Evolutionary conservation across 2,888 invertebrate genomes (phyloP).

Genomic region (Hypsopygia costalis): DNA sequence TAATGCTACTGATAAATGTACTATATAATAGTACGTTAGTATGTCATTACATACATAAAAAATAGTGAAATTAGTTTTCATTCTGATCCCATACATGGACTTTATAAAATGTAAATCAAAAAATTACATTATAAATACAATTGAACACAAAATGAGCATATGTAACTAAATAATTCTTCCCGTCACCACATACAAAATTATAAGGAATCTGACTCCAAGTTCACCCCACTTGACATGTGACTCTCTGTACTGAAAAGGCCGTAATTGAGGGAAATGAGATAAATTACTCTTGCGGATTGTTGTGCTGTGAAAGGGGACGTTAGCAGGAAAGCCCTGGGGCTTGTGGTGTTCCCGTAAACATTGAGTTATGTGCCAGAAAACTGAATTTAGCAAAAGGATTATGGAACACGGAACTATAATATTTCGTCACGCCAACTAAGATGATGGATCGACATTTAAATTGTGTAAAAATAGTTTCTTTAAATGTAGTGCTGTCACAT

Average conservation of each 20-base stretch:
- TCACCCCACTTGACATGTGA: constrained; percentile 61
- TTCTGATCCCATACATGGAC: too few species aligned
- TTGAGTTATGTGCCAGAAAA: constrained; percentile 9
- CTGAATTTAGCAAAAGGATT: constrained; percentile 5
- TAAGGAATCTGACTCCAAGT: constrained; percentile 35
- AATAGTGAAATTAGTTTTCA: too few species aligned
- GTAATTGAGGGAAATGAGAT: constrained; percentile 72
- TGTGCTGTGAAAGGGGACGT: constrained; percentile 37
- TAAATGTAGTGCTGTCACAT: too few species aligned
- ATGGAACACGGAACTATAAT: not conserved
- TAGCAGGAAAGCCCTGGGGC: constrained; percentile 9
- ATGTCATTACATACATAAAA: too few species aligned
- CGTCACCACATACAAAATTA: constrained; percentile 38
- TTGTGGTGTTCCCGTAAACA: constrained; percentile 10
- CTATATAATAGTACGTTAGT: too few species aligned
- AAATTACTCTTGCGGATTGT: constrained; percentile 61
- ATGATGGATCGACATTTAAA: too few species aligned
- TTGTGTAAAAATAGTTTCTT: too few species aligned
- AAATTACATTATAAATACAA: not conserved
- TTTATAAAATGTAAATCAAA: too few species aligned
- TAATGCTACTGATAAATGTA: too few species aligned
- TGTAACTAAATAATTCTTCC: constrained; percentile 19
- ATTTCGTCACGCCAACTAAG: too few species aligned
- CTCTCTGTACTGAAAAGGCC: constrained; percentile 53
- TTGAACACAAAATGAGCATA: constrained; percentile 12